phyloP scores from a whole-genome alignment of 2,888 invertebrate genomes.

The Yponomeuta cagnagella region DNA sequence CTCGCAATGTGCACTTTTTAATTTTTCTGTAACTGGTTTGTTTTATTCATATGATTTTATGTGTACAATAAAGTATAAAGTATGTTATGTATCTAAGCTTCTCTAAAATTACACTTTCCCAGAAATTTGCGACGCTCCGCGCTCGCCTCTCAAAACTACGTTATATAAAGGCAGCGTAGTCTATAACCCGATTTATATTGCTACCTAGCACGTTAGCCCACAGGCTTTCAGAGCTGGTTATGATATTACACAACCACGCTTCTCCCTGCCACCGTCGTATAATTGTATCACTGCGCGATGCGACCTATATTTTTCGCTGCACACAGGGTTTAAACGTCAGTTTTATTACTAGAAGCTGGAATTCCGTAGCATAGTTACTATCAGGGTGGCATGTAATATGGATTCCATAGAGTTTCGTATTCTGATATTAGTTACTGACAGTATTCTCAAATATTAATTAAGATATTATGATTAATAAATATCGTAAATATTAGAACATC shows the following conservation, averaged over 20 bases:
- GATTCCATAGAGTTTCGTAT: too few species aligned
- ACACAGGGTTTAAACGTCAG: too few species aligned
- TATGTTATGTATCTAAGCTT: neutral
- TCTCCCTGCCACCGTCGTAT: neutral
- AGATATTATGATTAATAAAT: too few species aligned
- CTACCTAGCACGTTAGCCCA: constrained; percentile 1
- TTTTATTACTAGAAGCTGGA: too few species aligned
- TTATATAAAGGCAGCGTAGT: neutral
- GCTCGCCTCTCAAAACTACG: neutral
- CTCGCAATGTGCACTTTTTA: too few species aligned
- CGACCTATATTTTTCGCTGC: neutral
- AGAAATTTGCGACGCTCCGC: neutral
- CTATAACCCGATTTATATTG: neutral
- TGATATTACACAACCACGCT: neutral
- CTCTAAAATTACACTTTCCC: neutral
- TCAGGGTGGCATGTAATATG: too few species aligned
- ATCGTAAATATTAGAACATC: too few species aligned
- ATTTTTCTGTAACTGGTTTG: too few species aligned
- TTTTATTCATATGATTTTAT: too few species aligned
- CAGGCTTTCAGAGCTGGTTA: neutral
- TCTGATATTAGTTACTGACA: too few species aligned
- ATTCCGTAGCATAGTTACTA: too few species aligned
- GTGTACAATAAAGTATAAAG: neutral
- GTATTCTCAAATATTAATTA: too few species aligned
- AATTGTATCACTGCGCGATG: neutral